These are phyloP conservation scores for Tetragnatha versicolor DNA, from an alignment of 1,140 invertebrate genomes.

Conservation along the genomic window DNA sequence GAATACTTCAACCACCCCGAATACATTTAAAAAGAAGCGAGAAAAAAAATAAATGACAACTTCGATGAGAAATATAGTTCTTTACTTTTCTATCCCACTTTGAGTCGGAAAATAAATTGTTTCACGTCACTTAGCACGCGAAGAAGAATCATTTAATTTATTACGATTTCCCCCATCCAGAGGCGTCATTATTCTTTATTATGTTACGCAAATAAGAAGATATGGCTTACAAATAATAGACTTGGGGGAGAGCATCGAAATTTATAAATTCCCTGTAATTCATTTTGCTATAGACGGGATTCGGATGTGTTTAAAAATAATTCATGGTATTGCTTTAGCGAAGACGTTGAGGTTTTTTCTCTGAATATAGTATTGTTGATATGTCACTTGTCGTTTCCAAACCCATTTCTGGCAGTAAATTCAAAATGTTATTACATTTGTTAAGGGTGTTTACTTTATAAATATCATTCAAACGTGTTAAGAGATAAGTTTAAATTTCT, in stretches of 20 bases:
- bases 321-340: too few relatives aligned
- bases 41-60: not conserved
- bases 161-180: not conserved
- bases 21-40: not conserved
- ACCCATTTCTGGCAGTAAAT: too few relatives aligned
- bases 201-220: slow-evolving; percentile 18
- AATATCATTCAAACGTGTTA: too few relatives aligned
- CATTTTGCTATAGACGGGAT: too few relatives aligned
- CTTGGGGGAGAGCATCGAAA: not conserved
- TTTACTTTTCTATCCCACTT: not conserved
- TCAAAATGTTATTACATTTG: too few relatives aligned
- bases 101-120: not conserved
- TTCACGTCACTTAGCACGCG: not conserved
- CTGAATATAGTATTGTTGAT: too few relatives aligned
- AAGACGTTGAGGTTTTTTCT: too few relatives aligned
- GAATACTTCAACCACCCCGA: too few relatives aligned
- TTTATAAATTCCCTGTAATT: slow-evolving; percentile 11
- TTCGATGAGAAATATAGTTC: not conserved
- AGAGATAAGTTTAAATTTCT: too few relatives aligned
- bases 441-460: too few relatives aligned
- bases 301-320: too few relatives aligned
- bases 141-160: slow-evolving; percentile 20
- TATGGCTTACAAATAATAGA: slow-evolving; percentile 23
- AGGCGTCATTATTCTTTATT: slow-evolving; percentile 17
- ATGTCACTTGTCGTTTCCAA: too few relatives aligned